phyloP scores from a whole-genome alignment of 2,113 vertebrate genomes.

The Bungarus multicinctus region DNA sequence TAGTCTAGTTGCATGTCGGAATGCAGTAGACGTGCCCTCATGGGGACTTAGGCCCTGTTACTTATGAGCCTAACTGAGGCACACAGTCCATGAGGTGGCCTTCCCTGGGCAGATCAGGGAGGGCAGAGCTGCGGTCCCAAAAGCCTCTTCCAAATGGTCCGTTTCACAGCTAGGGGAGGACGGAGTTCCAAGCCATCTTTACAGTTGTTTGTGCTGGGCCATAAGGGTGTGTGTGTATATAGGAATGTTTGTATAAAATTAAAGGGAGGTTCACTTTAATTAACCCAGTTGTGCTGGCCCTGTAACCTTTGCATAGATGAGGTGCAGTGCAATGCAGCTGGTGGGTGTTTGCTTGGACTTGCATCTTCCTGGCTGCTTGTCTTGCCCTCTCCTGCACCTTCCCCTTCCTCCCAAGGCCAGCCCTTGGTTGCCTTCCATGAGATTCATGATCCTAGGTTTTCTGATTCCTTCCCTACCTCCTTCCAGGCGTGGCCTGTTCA shows the following conservation, averaged over 20 bases:
- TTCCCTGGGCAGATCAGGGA: not conserved
- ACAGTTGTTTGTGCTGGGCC: not conserved
- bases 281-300: too few species aligned
- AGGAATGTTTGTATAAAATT: not conserved
- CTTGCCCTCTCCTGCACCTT: not conserved
- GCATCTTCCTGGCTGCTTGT: not conserved
- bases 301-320: not conserved
- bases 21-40: not conserved
- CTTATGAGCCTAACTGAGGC: not conserved
- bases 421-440: not conserved
- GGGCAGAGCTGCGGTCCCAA: not conserved
- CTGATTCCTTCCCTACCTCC: not conserved
- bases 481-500: not conserved
- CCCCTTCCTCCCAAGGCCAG: not conserved
- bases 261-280: not conserved
- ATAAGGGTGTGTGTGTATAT: too few species aligned
- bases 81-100: not conserved
- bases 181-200: not conserved
- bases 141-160: not conserved
- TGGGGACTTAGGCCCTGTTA: not conserved
- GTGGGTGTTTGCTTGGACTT: not conserved
- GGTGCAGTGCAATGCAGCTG: not conserved
- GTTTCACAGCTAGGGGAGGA: not conserved
- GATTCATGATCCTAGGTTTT: accelerated
- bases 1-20: not conserved